These are phyloP conservation scores for Rhinella marina DNA, from an alignment of 2,797 vertebrate genomes.

Conservation along the genomic window DNA sequence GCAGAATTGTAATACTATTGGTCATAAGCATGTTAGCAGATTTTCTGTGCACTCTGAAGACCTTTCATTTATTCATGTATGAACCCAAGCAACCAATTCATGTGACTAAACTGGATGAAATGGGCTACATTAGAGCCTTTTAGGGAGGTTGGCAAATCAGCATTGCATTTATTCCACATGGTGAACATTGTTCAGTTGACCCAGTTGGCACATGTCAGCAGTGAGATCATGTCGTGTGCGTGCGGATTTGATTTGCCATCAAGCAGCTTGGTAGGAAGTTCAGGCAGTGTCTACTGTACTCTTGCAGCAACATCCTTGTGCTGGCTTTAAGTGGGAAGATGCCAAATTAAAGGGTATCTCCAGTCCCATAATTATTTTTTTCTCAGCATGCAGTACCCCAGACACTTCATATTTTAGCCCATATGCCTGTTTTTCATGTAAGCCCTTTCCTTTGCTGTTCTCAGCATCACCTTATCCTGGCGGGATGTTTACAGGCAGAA, in stretches of 20 bases:
- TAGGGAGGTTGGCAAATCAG: background rate
- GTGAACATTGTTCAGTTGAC: constrained; percentile 18
- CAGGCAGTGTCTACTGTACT: background rate
- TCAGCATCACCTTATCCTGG: no score
- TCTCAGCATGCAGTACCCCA: no score
- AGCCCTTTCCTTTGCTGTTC: no score
- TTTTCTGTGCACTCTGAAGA: background rate
- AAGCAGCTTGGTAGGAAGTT: background rate
- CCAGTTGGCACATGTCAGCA: background rate
- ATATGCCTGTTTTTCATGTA: no score
- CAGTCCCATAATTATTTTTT: no score
- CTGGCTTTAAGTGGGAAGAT: background rate
- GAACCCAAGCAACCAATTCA: background rate
- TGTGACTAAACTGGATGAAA: background rate
- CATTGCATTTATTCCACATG: constrained; percentile 5
- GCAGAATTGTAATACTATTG: background rate
- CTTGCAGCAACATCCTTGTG: background rate
- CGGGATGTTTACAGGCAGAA: no score
- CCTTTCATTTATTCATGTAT: background rate
- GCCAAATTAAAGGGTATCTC: no score
- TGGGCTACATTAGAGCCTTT: background rate
- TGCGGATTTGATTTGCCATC: background rate
- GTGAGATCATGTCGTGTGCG: background rate
- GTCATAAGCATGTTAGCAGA: background rate
- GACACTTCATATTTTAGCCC: no score